phyloP scores from a whole-genome alignment of 2,888 invertebrate species.

The Galerucella pusilla region DNA sequence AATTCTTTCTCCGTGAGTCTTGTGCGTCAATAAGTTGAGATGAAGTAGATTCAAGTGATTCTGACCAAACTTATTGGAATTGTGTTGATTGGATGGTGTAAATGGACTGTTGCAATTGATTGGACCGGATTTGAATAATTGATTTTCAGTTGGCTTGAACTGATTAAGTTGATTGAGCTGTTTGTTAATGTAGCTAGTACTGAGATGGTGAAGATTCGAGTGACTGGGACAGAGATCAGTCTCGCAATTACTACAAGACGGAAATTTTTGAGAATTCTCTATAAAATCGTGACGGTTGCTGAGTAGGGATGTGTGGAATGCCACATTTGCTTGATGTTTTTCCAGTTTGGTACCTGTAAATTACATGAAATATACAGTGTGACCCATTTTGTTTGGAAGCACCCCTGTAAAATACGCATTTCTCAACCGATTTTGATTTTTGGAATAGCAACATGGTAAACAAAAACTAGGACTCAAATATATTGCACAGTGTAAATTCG shows the following conservation, averaged over 20 bases:
- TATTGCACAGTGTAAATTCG: too few relatives aligned
- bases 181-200: constrained; percentile 55
- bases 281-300: constrained; percentile 49
- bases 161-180: constrained; percentile 54
- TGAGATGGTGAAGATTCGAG: constrained; percentile 57
- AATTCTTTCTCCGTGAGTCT: constrained; percentile 40
- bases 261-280: constrained; percentile 41
- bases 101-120: background rate
- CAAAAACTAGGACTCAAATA: too few relatives aligned
- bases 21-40: constrained; percentile 16
- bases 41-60: constrained; percentile 13
- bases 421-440: too few relatives aligned
- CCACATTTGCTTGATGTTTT: constrained; percentile 55
- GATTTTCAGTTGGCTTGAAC: constrained; percentile 15
- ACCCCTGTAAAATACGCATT: too few relatives aligned
- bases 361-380: background rate
- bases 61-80: background rate
- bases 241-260: constrained; percentile 54
- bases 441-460: too few relatives aligned
- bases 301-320: constrained; percentile 58
- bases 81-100: background rate
- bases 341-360: constrained; percentile 44
- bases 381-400: too few relatives aligned
- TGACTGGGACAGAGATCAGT: constrained; percentile 56
- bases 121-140: constrained; percentile 4